These are phyloP conservation scores for Parazoanthus swiftii DNA, from an alignment of 92 coral and sea anemone species.

Conservation along the genomic window DNA sequence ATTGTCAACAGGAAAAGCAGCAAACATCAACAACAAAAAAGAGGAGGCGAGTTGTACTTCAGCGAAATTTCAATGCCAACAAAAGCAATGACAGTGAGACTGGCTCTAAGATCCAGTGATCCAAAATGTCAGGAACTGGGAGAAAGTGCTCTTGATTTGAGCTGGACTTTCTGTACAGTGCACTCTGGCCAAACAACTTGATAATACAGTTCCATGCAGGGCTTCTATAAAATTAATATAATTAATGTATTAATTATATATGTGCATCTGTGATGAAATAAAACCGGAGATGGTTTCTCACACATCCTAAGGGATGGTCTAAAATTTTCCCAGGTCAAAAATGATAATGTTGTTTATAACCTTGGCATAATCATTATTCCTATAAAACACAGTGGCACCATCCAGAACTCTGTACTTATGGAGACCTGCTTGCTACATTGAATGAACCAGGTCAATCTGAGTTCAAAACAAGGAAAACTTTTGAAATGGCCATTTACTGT, in stretches of 20 bases:
- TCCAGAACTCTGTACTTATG: background rate
- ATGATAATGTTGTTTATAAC: no score
- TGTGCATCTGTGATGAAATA: no score
- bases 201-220: no score
- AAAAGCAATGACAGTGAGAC: background rate
- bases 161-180: background rate
- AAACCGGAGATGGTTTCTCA: background rate
- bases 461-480: background rate
- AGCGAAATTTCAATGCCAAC: conserved; percentile 52
- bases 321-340: background rate
- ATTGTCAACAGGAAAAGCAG: conserved; percentile 37
- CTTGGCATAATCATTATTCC: background rate
- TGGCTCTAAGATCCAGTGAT: background rate
- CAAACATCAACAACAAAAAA: conserved; percentile 50
- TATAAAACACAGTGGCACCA: background rate
- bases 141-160: background rate
- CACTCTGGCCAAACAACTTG: background rate
- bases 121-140: background rate
- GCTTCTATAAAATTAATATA: no score
- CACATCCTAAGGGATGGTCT: background rate
- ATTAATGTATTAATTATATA: no score
- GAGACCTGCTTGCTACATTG: background rate
- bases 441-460: no score
- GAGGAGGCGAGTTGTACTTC: conserved; percentile 77
- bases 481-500: background rate